Evolutionary conservation across 2,888 invertebrate species (phyloP).

Genomic region (Cryptocheilus praepositus): DNA sequence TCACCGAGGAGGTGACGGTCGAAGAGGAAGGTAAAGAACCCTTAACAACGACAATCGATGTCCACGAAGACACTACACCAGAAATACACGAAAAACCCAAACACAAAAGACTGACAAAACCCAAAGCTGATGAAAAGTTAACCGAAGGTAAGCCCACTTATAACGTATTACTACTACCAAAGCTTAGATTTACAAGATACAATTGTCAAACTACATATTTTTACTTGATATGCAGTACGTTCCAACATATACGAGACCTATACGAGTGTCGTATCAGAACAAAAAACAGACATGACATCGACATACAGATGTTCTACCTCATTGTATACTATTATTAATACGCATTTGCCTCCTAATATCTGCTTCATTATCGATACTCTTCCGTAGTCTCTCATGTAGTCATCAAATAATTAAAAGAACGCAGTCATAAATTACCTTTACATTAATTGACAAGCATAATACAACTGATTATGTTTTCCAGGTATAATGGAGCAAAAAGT

Average conservation of each 20-base stretch:
- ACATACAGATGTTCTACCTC: conserved; percentile 33
- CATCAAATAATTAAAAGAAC: neutral
- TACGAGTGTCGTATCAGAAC: conserved; percentile 36
- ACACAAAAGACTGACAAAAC: conserved; percentile 64
- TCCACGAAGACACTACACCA: conserved; percentile 61
- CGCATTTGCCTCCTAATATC: conserved; percentile 23
- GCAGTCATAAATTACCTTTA: too few relatives aligned
- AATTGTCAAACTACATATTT: neutral
- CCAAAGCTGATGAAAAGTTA: conserved; percentile 60
- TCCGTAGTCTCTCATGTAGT: conserved; percentile 12
- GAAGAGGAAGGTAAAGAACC: conserved; percentile 75
- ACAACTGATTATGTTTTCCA: conserved; percentile 44
- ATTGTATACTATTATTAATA: conserved; percentile 16
- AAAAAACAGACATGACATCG: conserved; percentile 48
- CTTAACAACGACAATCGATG: conserved; percentile 67
- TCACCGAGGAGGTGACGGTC: conserved; percentile 74
- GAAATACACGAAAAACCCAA: conserved; percentile 66
- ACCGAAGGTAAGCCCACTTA: conserved; percentile 62
- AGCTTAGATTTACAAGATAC: conserved; percentile 22
- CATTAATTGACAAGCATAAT: neutral
- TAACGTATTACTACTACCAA: conserved; percentile 44
- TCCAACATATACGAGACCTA: conserved; percentile 27
- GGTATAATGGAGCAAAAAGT: conserved; percentile 52
- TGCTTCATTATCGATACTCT: conserved; percentile 23
- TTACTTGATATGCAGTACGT: conserved; percentile 18